These are phyloP conservation scores for Microctenopoma steveboyesi DNA, from an alignment of 2,797 vertebrate genomes.

Conservation along the genomic window DNA sequence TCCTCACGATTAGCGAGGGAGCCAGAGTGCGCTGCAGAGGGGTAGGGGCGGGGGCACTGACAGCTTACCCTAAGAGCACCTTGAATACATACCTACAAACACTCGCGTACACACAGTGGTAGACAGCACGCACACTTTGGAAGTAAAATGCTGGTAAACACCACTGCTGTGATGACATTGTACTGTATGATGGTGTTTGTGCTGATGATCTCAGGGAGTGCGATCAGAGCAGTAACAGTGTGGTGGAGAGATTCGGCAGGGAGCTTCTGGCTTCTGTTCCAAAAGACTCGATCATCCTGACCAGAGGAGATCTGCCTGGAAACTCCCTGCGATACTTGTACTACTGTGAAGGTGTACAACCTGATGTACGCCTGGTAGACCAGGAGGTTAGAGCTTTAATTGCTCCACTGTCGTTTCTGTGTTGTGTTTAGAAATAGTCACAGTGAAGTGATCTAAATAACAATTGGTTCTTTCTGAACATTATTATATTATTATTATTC, in stretches of 20 bases:
- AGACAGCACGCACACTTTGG: slow-evolving; percentile 45
- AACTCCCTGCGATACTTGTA: slow-evolving; percentile 95
- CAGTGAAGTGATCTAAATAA: too few relatives aligned
- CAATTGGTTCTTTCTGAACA: neutral
- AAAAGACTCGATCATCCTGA: slow-evolving; percentile 87
- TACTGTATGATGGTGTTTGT: slow-evolving; percentile 39
- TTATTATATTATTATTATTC: neutral
- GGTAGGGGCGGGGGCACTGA: slow-evolving; percentile 72
- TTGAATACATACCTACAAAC: slow-evolving; percentile 65
- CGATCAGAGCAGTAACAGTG: slow-evolving; percentile 89
- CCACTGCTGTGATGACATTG: slow-evolving; percentile 42
- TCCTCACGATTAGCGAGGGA: slow-evolving; percentile 78
- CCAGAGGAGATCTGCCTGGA: slow-evolving; percentile 95
- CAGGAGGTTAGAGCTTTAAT: slow-evolving; percentile 88
- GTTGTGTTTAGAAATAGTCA: neutral
- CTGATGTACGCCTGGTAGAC: slow-evolving; percentile 92
- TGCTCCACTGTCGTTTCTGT: slow-evolving; percentile 1
- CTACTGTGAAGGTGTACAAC: slow-evolving; percentile 90
- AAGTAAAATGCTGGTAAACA: slow-evolving; percentile 55
- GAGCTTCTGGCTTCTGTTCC: slow-evolving; percentile 91
- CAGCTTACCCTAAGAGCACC: slow-evolving; percentile 78
- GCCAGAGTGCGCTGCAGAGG: slow-evolving; percentile 60
- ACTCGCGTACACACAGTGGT: slow-evolving; percentile 25
- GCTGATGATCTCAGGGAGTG: slow-evolving; percentile 82
- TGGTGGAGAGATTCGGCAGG: slow-evolving; percentile 91